Percentiles rank a stretch among this genome's conserved stretches.
These are phyloP conservation scores for Halcyon smyrnensis DNA, from an alignment of 2,797 vertebrate genomes.

Conservation along the genomic window DNA sequence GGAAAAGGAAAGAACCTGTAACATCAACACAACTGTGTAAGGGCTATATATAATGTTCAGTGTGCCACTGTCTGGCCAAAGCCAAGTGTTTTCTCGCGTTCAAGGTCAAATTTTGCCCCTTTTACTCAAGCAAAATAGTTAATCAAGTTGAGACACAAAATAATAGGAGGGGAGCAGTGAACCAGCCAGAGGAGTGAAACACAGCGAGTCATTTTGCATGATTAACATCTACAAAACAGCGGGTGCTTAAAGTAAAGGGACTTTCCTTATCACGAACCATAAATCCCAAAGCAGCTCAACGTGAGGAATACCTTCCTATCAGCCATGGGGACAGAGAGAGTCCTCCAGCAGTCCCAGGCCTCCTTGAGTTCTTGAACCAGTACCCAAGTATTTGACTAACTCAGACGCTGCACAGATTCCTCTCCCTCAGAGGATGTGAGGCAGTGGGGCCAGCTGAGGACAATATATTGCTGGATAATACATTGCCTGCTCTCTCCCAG, in stretches of 20 bases:
- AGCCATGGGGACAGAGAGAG: not conserved
- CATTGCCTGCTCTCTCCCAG: not conserved
- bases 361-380: not conserved
- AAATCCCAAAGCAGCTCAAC: not conserved
- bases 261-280: not conserved
- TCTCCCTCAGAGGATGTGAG: not conserved
- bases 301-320: not conserved
- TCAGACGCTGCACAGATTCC: not conserved
- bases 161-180: not conserved
- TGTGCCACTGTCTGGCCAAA: not conserved
- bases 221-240: not conserved
- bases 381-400: not conserved
- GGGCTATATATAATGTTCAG: not conserved
- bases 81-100: not conserved
- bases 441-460: not conserved
- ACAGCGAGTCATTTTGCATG: not conserved
- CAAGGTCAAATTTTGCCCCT: not conserved
- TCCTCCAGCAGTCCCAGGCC: not conserved
- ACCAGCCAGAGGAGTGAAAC: not conserved
- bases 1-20: not conserved
- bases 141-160: not conserved
- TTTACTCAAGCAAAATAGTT: not conserved
- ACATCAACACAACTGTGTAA: not conserved
- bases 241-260: not conserved
- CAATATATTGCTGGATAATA: not conserved